phyloP scores from a whole-genome alignment of 2,113 vertebrate species.

The Sphyrna mokarran region DNA sequence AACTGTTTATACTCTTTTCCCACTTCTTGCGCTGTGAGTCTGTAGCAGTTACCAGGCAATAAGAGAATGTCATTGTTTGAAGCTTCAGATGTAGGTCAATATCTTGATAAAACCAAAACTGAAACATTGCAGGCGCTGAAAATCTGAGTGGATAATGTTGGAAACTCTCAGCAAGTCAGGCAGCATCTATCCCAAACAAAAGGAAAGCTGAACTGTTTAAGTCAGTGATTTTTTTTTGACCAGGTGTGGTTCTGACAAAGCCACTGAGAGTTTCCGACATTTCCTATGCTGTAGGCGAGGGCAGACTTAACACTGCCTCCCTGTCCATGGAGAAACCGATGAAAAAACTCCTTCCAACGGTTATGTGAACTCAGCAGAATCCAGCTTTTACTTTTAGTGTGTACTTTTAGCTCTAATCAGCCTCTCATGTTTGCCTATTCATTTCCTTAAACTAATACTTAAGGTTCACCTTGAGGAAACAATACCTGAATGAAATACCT shows the following conservation, averaged over 20 bases:
- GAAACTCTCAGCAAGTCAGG: not conserved
- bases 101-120: not conserved
- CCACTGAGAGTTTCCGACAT: not conserved
- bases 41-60: not conserved
- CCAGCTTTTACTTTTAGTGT: too few relatives aligned
- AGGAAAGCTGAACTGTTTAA: not conserved
- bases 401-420: not conserved
- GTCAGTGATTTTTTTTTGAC: not conserved
- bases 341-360: not conserved
- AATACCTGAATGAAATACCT: not conserved
- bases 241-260: not conserved
- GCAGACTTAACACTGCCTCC: not conserved
- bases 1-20: not conserved
- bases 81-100: not conserved
- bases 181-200: not conserved
- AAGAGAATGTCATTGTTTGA: not conserved
- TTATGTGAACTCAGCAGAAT: not conserved
- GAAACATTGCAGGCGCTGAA: not conserved
- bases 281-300: not conserved
- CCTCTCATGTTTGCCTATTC: not conserved
- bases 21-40: not conserved
- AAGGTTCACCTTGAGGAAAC: not conserved
- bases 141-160: not conserved
- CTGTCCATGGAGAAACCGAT: not conserved
- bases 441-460: not conserved